These are phyloP conservation scores for Sycophila sp. DNA, from an alignment of 1,140 invertebrate species.

Conservation along the genomic window DNA sequence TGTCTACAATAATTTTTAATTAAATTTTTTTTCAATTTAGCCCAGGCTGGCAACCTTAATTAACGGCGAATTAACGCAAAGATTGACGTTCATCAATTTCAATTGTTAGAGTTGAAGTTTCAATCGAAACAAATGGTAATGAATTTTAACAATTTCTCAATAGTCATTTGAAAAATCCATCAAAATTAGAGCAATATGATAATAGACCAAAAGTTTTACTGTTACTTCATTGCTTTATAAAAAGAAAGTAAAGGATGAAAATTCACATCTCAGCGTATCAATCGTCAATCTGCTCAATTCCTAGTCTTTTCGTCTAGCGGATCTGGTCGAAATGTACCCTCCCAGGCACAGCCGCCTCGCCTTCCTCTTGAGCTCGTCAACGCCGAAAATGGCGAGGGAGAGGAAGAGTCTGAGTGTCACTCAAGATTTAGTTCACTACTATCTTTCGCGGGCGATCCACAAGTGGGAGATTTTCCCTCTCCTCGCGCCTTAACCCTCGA, in stretches of 20 bases:
- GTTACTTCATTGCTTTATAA: background rate
- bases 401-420: slow-evolving; percentile 48
- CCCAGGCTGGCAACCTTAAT: no score
- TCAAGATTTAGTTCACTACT: slow-evolving; percentile 55
- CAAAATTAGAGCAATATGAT: no score
- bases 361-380: slow-evolving; percentile 5
- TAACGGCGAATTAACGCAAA: no score
- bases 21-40: no score
- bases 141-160: no score
- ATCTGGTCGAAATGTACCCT: background rate
- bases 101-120: no score
- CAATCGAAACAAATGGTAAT: no score
- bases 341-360: background rate
- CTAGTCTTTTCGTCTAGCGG: background rate
- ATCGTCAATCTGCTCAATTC: background rate
- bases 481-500: slow-evolving; percentile 24
- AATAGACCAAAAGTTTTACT: no score
- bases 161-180: no score
- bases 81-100: no score
- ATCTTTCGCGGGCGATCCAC: slow-evolving; percentile 47
- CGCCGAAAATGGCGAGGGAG: slow-evolving; percentile 37
- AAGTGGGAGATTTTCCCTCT: slow-evolving; percentile 61
- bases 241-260: background rate
- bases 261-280: no score
- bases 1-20: no score